Percentiles rank a stretch among this genome's conserved stretches.
Evolutionary conservation across 2,888 invertebrate genomes (phyloP).

Genomic region (Trachelus tabidus): DNA sequence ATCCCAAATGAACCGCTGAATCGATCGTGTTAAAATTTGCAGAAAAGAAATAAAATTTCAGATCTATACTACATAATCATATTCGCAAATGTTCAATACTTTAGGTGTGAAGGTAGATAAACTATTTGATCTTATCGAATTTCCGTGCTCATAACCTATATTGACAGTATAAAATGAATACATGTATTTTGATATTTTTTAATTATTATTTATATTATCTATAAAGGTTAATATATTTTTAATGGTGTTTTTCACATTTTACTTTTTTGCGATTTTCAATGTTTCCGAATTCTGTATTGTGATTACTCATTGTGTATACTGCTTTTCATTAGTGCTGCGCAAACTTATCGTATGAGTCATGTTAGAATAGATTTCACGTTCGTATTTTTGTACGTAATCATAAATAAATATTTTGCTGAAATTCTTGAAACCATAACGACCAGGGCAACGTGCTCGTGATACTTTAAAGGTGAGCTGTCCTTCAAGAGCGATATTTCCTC

Average conservation of each 20-base stretch:
- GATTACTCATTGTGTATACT: not conserved
- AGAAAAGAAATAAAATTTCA: too few species aligned
- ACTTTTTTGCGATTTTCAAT: not conserved
- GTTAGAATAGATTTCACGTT: not conserved
- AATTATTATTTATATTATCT: not conserved
- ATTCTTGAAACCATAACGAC: not conserved
- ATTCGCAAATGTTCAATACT: too few species aligned
- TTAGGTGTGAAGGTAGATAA: too few species aligned
- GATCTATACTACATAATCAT: too few species aligned
- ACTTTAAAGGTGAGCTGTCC: not conserved
- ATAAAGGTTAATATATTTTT: not conserved
- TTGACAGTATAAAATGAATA: not conserved
- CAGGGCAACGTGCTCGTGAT: not conserved
- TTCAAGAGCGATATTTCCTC: not conserved
- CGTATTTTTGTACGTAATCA: not conserved
- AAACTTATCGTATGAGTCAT: not conserved
- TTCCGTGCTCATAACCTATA: not conserved
- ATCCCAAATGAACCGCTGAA: too few species aligned
- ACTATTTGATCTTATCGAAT: too few species aligned
- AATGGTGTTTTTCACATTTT: not conserved
- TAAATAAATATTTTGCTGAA: not conserved
- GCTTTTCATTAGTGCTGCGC: not conserved
- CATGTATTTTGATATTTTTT: not conserved
- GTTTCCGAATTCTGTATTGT: not conserved
- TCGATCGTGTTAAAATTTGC: too few species aligned